Conservation (phyloP, 2,113 vertebrate genomes). For the Empidonax traillii region DNA sequence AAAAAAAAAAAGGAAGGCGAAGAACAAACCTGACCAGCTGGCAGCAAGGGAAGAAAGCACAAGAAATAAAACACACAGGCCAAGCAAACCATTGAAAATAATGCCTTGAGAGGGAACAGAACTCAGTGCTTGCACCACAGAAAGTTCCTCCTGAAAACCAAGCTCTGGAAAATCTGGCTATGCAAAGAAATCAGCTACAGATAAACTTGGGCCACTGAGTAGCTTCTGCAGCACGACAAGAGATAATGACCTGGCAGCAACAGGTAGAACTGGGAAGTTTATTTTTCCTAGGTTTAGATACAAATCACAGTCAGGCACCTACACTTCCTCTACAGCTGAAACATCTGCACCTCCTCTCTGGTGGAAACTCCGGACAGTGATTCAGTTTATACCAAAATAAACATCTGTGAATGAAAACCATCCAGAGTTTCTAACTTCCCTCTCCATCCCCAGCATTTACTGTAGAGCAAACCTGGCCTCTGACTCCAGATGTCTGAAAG, state of each 20-base stretch:
- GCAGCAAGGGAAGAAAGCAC: neutral
- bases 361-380: neutral
- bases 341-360: neutral
- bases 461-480: neutral
- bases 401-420: neutral
- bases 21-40: neutral
- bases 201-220: fast-evolving
- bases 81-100: neutral
- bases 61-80: neutral
- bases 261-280: neutral
- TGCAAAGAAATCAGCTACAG: neutral
- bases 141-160: neutral
- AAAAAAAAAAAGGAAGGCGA: neutral
- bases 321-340: neutral
- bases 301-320: neutral
- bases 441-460: neutral
- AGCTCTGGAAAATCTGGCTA: neutral
- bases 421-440: neutral
- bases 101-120: neutral
- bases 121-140: neutral
- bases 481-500: neutral
- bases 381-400: neutral
- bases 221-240: neutral
- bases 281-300: neutral
- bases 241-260: neutral